phyloP scores from a whole-genome alignment of 2,797 vertebrate species.

The Craterocephalus amniculus region DNA sequence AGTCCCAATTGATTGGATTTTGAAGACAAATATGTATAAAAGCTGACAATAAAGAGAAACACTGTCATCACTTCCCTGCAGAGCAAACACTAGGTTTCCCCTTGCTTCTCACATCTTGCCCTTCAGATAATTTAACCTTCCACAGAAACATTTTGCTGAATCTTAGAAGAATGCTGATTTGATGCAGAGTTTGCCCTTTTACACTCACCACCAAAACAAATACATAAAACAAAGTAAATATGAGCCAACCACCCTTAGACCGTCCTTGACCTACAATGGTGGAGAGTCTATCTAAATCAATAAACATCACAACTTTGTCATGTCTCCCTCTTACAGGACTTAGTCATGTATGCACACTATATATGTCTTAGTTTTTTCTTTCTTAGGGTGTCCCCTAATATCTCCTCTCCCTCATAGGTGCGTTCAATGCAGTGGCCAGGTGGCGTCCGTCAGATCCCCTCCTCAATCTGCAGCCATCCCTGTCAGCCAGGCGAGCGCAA shows the following conservation, averaged over 20 bases:
- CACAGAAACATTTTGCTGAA: constrained; percentile 34
- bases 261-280: constrained; percentile 41
- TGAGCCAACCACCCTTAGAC: constrained; percentile 4
- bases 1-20: constrained; percentile 40
- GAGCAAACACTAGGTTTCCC: constrained; percentile 14
- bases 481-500: constrained; percentile 94
- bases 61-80: constrained; percentile 19
- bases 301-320: constrained; percentile 30
- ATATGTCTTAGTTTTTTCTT: constrained; percentile 23
- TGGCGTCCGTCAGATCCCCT: constrained; percentile 85
- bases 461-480: constrained; percentile 96
- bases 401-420: constrained; percentile 77
- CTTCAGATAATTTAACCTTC: constrained; percentile 47
- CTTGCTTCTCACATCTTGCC: constrained; percentile 21
- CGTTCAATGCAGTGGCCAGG: constrained; percentile 93
- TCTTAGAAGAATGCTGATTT: constrained; percentile 26
- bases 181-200: constrained; percentile 32
- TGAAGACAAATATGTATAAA: constrained; percentile 33
- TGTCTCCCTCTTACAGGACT: constrained; percentile 16
- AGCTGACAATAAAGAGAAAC: constrained; percentile 3
- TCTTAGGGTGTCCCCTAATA: constrained; percentile 4
- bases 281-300: constrained; percentile 41
- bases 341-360: not conserved
- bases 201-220: constrained; percentile 18
- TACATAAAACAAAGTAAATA: constrained; percentile 26